Base-by-base conservation (phyloP, 2,888 invertebrate species). In the Hydrotaea cyrtoneurina region DNA sequence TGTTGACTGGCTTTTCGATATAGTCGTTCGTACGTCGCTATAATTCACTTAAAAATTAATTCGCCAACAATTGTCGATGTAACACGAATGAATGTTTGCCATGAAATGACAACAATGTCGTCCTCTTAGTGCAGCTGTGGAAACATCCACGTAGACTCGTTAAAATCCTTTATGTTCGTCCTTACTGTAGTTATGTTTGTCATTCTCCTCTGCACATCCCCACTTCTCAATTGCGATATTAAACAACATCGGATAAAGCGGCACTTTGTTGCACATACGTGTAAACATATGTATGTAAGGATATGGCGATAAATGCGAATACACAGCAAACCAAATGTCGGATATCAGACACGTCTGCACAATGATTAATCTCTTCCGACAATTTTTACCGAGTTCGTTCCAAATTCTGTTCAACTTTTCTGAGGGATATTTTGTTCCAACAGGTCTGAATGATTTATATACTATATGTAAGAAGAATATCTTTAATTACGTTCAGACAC, bases 41-140 rank as follows among this genome's bases (percentile, higher is more conserved):
- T 59, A 59, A 59, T 59, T 59, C 59, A 59, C 59, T 59, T 59
- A 59, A 59, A 59, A 59, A 59, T 59, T 59, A 59, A 59, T 59
- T 59, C 59, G 26, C 59, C 26, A 59, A 59, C 59, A 59, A 59
- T 59, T 59, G 59, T 26, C 59, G 59, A 23, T 59, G 59, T 59
- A 26, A 26, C 59, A 23, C 23, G 26, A 59, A 13, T 15, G 59
- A 50, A 50, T 50, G 21, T 59, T 59, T 59, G 15, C 59, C 59
- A 59, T 26, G 59, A 59, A 59, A 59, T 26, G 59, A 59, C 59
- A 59, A 59, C 59, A 59, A 59, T 59, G 59, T 26, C 59, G 23
- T 26, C 23, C 59, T 26, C 50, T 50, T n/a, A 2, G 26, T 19
- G 59, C 59, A 26, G 23, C 26, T 23, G 59, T 10, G 26, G 8